Evolutionary conservation across 2,888 invertebrate genomes (phyloP), one percentile per base, ranked within the genome.

Genomic region (Allacma fusca): DNA sequence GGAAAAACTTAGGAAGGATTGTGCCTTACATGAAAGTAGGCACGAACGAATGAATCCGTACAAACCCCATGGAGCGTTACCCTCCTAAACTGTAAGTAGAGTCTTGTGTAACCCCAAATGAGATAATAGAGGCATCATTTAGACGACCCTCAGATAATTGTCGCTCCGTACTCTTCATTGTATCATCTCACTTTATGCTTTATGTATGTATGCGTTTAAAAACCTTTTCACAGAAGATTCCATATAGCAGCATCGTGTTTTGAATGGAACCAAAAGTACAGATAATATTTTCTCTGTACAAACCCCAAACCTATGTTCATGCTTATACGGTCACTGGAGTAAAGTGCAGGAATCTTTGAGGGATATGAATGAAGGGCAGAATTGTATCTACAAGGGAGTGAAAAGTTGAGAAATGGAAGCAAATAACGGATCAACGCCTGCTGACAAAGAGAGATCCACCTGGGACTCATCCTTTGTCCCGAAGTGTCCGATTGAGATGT

Each of bases 401-500:
- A 74, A 74, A 67, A 74, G 65, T 74, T 67, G 74, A 74, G 74
- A 74, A 74, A 74, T 64, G 76, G 62, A 75, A 59, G 76, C 71
- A 78, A 76, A 80, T 80, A 83, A 83, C 82, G 82, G 83, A 81
- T 83, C 82, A 83, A 82, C 83, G 70, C 76, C 76, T 83, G 82
- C 79, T 81, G 80, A 81, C 81, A 82, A 82, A 83, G 75, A 82
- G 80, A 79, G 82, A 82, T 83, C 81, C 81, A 81, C 83, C 81
- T 82, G 83, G 83, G 82, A 81, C 81, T 83, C 83, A 83, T 82
- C 82, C 78, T 83, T 83, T 83, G 82, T 83, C 76, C 81, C 75
- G 81, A 82, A 82, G 83, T 83, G 83, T 83, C 78, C 81, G 81
- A 82, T 82, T 82, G 81, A 82, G 81, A 83, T 81, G 83, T 82